phyloP scores from a whole-genome alignment of 2,797 vertebrate genomes.

The Acrossocheilus wenchowensis region DNA sequence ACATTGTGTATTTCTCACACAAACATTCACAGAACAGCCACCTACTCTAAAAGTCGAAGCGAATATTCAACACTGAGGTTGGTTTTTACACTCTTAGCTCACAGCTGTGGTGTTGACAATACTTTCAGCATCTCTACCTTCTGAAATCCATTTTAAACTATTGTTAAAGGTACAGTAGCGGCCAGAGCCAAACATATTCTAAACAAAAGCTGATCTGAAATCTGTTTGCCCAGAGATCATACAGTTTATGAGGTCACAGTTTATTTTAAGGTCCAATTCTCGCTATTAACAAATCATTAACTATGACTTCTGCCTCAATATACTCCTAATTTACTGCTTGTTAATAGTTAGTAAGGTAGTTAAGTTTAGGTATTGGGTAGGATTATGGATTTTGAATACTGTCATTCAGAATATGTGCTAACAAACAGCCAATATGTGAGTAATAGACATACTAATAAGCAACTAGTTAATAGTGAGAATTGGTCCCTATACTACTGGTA shows the following conservation, averaged over 20 bases:
- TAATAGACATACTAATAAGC: not conserved
- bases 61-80: not conserved
- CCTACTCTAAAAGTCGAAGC: not conserved
- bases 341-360: not conserved
- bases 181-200: not conserved
- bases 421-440: not conserved
- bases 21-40: not conserved
- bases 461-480: not conserved
- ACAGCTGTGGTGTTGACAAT: slow-evolving; percentile 16
- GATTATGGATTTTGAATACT: not conserved
- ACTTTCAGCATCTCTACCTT: not conserved
- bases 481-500: not conserved
- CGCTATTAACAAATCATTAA: not conserved
- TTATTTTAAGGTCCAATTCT: not conserved
- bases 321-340: not conserved
- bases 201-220: not conserved
- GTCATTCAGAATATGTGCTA: not conserved
- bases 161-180: not conserved
- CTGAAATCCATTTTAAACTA: not conserved
- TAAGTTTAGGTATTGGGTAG: not conserved
- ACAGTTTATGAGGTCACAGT: not conserved
- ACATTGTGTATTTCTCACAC: slow-evolving; percentile 5
- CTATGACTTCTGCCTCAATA: not conserved
- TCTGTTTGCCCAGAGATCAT: not conserved
- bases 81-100: not conserved